Percentiles rank a stretch among this genome's conserved stretches.
Evolutionary conservation across 2,113 vertebrate genomes (phyloP).

Genomic region (Phylloscopus trochiloides): DNA sequence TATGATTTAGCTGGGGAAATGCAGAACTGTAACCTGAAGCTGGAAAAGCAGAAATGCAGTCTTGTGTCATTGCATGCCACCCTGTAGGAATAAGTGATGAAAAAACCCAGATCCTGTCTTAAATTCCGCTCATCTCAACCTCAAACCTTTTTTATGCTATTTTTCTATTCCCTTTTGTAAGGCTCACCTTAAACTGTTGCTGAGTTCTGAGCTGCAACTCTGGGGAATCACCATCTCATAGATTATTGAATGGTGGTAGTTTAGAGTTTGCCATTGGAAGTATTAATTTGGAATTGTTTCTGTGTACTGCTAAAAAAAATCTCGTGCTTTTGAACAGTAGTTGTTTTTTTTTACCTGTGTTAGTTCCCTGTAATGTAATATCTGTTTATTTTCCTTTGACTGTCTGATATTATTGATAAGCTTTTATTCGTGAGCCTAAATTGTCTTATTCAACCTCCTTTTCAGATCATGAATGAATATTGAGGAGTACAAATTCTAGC

Average conservation of each 20-base stretch:
- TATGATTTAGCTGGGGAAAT: background rate
- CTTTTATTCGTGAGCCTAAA: background rate
- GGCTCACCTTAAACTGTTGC: background rate
- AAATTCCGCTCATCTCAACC: background rate
- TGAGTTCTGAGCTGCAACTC: background rate
- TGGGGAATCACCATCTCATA: background rate
- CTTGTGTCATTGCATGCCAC: background rate
- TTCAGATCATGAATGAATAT: background rate
- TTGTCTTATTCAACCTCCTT: background rate
- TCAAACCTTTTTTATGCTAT: background rate
- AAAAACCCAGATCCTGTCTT: background rate
- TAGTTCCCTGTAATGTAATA: background rate
- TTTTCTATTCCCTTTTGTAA: background rate
- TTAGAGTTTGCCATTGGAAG: background rate
- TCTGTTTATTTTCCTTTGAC: too few relatives aligned
- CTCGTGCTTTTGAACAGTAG: background rate
- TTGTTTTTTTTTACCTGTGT: background rate
- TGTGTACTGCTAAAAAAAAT: background rate
- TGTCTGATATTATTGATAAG: too few relatives aligned
- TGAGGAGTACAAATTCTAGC: background rate
- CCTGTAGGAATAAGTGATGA: background rate
- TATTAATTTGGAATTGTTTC: background rate
- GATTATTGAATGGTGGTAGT: background rate
- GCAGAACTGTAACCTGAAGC: background rate
- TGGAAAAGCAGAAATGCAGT: background rate